phyloP scores from a whole-genome alignment of 1,140 invertebrate species.

The Zaprionus africanus region DNA sequence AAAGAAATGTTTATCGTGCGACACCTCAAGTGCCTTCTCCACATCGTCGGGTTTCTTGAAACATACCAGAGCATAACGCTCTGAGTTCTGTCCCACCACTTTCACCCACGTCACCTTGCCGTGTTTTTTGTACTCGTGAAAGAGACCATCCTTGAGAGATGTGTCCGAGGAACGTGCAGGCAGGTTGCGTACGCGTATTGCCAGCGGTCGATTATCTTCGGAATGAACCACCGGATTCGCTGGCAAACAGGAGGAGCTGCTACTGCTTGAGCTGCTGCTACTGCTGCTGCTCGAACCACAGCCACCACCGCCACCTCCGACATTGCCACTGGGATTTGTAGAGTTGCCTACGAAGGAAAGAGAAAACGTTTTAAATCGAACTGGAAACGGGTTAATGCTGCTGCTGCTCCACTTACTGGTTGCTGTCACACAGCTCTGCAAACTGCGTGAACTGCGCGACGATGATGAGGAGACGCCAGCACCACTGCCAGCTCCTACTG shows the following conservation, averaged over 20 bases:
- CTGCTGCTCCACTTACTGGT: conserved; percentile 58
- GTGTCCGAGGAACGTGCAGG: conserved; percentile 95
- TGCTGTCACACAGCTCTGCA: conserved; percentile 62
- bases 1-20: conserved; percentile 98
- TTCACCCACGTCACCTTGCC: conserved; percentile 98
- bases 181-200: conserved; percentile 96
- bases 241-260: conserved; percentile 62
- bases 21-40: conserved; percentile 96
- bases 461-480: conserved; percentile 25
- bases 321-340: conserved; percentile 82
- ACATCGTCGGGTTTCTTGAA: conserved; percentile 99
- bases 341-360: conserved; percentile 54
- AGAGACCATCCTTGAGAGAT: conserved; percentile 97
- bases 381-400: not conserved
- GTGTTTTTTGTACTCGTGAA: conserved; percentile 99
- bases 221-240: conserved; percentile 85
- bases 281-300: conserved; percentile 77
- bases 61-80: conserved; percentile 94
- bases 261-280: conserved; percentile 73
- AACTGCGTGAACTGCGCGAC: conserved; percentile 49
- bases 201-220: conserved; percentile 91
- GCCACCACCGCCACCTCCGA: conserved; percentile 59
- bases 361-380: not conserved
- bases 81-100: conserved; percentile 91
- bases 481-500: conserved; percentile 24